phyloP scores from a whole-genome alignment of 2,888 invertebrate species.

The Tetramorium bicarinatum region DNA sequence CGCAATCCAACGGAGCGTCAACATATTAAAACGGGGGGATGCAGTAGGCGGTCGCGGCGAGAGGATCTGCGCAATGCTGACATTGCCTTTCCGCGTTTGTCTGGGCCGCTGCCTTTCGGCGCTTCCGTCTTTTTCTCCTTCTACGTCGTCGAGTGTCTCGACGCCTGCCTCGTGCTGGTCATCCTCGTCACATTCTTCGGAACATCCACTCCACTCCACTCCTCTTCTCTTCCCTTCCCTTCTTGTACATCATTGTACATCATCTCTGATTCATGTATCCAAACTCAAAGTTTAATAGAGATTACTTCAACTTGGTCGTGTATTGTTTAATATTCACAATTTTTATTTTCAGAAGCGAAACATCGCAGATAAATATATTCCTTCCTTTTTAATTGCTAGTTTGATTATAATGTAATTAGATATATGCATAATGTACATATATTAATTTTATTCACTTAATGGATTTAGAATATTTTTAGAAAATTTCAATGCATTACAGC shows the following conservation, averaged over 20 bases:
- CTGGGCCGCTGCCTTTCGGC: constrained; percentile 56
- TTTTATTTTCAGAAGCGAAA: not conserved
- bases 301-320: not conserved
- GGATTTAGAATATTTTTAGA: not conserved
- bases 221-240: constrained; percentile 3
- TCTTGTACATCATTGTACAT: constrained; percentile 56
- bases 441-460: not conserved
- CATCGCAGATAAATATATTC: not conserved
- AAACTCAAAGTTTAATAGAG: constrained; percentile 4
- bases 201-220: constrained; percentile 11
- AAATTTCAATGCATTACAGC: not conserved
- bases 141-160: constrained; percentile 54
- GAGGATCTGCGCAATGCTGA: constrained; percentile 81
- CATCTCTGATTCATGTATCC: constrained; percentile 52
- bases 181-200: constrained; percentile 32
- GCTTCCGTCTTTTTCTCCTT: constrained; percentile 55
- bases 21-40: constrained; percentile 82
- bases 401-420: not conserved
- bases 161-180: constrained; percentile 50
- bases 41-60: constrained; percentile 67
- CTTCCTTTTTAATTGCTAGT: not conserved
- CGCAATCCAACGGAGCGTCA: constrained; percentile 80
- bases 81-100: constrained; percentile 77
- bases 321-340: not conserved
- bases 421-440: not conserved